Evolutionary conservation across 1,140 invertebrate genomes (phyloP).

Genomic region (Drosophila nigrodunni): DNA sequence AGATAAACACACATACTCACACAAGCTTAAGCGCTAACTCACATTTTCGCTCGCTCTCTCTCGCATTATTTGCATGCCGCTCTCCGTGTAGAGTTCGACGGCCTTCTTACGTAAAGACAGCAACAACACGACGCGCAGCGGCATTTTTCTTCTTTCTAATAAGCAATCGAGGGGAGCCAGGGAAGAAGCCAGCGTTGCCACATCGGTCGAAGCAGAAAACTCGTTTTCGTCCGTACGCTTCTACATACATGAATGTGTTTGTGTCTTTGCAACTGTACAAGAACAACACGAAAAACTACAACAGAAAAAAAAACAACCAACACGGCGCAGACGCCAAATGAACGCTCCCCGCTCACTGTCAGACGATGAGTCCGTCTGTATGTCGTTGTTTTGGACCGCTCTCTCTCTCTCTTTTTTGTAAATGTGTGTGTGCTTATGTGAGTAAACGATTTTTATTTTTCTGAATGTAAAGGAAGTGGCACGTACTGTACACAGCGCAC

Average conservation of each 20-base stretch:
- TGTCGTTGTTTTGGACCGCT: conserved; percentile 39
- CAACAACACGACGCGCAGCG: conserved; percentile 60
- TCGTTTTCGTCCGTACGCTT: conserved; percentile 64
- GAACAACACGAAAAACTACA: conserved; percentile 65
- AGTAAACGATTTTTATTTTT: conserved; percentile 79
- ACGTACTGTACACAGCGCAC: conserved; percentile 78
- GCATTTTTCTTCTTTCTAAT: conserved; percentile 76
- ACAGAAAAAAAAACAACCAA: conserved; percentile 53
- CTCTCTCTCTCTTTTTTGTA: conserved; percentile 32
- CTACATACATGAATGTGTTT: conserved; percentile 28
- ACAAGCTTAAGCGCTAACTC: conserved; percentile 18
- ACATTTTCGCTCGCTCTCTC: conserved; percentile 36
- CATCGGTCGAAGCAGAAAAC: conserved; percentile 63
- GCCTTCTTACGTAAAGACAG: conserved; percentile 80
- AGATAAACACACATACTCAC: conserved; percentile 49
- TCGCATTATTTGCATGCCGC: conserved; percentile 62
- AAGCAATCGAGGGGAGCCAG: conserved; percentile 53
- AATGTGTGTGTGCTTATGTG: conserved; percentile 27
- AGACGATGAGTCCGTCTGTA: conserved; percentile 35
- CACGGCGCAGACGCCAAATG: conserved; percentile 75
- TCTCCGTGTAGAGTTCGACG: conserved; percentile 74
- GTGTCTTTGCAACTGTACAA: conserved; percentile 81
- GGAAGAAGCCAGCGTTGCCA: conserved; percentile 61
- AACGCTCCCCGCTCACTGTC: conserved; percentile 53
- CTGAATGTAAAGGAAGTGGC: conserved; percentile 83